Evolutionary conservation across 2,113 vertebrate genomes (phyloP).

Genomic region (Coracopsis vasa): DNA sequence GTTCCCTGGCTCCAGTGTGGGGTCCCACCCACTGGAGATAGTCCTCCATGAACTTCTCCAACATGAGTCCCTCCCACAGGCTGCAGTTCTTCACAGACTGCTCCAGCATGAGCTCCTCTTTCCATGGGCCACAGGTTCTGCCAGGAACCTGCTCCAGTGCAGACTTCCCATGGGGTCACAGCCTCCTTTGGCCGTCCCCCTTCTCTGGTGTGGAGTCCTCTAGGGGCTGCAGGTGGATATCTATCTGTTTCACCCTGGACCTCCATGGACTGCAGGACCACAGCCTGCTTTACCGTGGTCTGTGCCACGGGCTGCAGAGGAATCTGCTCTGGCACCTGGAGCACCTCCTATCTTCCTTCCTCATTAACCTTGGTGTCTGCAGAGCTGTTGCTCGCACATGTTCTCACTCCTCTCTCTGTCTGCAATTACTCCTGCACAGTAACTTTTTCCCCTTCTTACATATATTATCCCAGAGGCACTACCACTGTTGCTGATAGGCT

Average conservation of each 20-base stretch:
- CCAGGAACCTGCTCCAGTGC: background rate
- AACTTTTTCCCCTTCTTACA: background rate
- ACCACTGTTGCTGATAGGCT: background rate
- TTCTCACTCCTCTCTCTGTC: background rate
- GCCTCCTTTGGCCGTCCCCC: background rate
- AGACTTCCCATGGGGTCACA: background rate
- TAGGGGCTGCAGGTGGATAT: too few relatives aligned
- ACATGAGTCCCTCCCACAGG: fast-evolving
- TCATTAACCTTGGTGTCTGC: background rate
- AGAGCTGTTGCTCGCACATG: background rate
- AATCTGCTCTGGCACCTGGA: background rate
- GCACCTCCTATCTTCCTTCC: background rate
- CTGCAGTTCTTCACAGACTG: background rate
- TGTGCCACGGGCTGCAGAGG: background rate
- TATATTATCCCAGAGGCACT: background rate
- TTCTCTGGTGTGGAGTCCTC: fast-evolving
- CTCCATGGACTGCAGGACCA: background rate
- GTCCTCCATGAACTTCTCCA: background rate
- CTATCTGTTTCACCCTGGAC: fast-evolving
- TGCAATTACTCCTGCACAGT: background rate
- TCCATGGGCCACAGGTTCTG: background rate
- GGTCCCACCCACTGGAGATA: background rate
- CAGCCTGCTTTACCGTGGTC: background rate
- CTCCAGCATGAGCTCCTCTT: background rate
- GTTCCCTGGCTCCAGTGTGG: background rate